A percentile compares a stretch with the other conserved stretches of the same genome.
Conservation (phyloP, 2,888 invertebrate species). For the Rhorus exstirpatorius region DNA sequence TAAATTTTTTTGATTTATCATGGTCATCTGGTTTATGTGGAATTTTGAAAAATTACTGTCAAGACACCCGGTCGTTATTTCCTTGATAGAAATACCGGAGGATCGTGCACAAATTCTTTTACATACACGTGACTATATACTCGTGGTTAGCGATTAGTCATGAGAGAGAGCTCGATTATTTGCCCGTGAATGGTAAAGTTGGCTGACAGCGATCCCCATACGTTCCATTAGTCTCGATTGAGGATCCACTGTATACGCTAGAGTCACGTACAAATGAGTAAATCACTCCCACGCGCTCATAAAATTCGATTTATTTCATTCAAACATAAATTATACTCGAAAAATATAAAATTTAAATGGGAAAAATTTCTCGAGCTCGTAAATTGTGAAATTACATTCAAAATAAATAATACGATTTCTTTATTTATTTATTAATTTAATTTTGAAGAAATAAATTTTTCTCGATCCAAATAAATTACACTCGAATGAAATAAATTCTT, state of each 20-base stretch:
- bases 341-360: too few relatives aligned
- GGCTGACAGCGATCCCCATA: slow-evolving; percentile 35
- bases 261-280: slow-evolving; percentile 13
- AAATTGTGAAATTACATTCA: too few relatives aligned
- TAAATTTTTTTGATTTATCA: too few relatives aligned
- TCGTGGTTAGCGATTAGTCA: slow-evolving; percentile 69
- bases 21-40: slow-evolving; percentile 35
- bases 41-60: slow-evolving; percentile 4
- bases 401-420: too few relatives aligned
- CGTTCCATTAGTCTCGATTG: slow-evolving; percentile 60
- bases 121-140: slow-evolving; percentile 56
- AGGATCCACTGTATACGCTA: slow-evolving; percentile 63
- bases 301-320: slow-evolving; percentile 6
- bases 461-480: background rate
- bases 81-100: slow-evolving; percentile 54
- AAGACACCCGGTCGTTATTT: slow-evolving; percentile 36
- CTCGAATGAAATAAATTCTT: background rate
- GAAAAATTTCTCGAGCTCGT: too few relatives aligned
- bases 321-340: background rate
- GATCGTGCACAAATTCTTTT: slow-evolving; percentile 49
- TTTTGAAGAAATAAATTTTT: background rate
- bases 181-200: slow-evolving; percentile 29
- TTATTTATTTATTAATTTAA: background rate
- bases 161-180: slow-evolving; percentile 57
- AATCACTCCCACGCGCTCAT: background rate